These are phyloP conservation scores for Amorpha juglandis DNA, from an alignment of 2,888 invertebrate species.

Conservation along the genomic window DNA sequence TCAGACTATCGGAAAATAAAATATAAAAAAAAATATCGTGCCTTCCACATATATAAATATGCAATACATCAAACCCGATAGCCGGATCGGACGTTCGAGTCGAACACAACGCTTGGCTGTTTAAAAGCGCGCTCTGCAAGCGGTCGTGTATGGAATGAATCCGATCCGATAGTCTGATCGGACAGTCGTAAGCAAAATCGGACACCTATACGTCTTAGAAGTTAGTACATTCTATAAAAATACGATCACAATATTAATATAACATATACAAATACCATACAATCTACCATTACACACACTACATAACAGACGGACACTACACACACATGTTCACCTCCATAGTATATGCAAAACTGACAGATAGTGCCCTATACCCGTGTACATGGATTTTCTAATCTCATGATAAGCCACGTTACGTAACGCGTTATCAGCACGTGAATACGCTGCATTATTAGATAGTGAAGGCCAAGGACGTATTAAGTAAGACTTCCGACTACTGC, in stretches of 20 bases:
- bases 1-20: too few relatives aligned
- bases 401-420: conserved; percentile 31
- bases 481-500: neutral
- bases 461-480: conserved; percentile 9
- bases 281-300: conserved; percentile 23
- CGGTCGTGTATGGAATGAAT: too few relatives aligned
- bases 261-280: conserved; percentile 22
- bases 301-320: conserved; percentile 25
- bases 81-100: too few relatives aligned
- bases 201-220: too few relatives aligned
- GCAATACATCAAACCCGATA: too few relatives aligned
- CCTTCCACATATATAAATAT: too few relatives aligned
- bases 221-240: neutral
- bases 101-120: too few relatives aligned
- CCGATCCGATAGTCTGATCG: too few relatives aligned
- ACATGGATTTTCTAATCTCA: conserved; percentile 35
- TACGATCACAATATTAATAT: conserved; percentile 1
- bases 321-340: conserved; percentile 26
- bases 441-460: neutral
- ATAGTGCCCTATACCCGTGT: conserved; percentile 20
- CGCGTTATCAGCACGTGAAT: conserved; percentile 29
- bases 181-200: too few relatives aligned
- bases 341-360: conserved; percentile 29
- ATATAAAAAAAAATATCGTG: too few relatives aligned
- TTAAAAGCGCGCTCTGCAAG: too few relatives aligned